phyloP scores from a whole-genome alignment of 2,888 invertebrate genomes.

The Rhopalosiphum nymphaeae region DNA sequence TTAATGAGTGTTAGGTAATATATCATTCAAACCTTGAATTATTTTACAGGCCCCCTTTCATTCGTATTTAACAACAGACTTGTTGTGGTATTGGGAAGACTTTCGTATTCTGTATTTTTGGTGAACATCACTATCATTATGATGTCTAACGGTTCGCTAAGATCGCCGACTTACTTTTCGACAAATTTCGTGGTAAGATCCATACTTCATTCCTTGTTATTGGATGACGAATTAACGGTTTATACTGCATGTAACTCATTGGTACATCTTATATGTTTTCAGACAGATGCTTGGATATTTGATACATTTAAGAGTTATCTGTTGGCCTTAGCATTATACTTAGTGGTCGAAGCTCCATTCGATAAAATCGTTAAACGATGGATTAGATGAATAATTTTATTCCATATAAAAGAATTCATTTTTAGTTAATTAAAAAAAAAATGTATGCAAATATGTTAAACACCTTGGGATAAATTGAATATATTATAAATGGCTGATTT shows the following conservation, averaged over 20 bases:
- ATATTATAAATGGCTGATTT: too few relatives aligned
- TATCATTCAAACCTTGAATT: background rate
- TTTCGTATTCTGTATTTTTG: constrained; percentile 18
- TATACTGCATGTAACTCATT: background rate
- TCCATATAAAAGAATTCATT: background rate
- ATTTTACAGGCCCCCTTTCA: background rate
- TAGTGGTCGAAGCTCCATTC: background rate
- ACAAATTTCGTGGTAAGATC: background rate
- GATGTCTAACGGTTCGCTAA: background rate
- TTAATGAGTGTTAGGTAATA: background rate
- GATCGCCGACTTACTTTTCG: background rate
- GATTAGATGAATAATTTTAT: background rate
- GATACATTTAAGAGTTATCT: background rate
- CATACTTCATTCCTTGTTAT: background rate
- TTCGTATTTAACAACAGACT: background rate
- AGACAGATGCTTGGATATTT: background rate
- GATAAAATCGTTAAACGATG: background rate
- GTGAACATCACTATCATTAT: constrained; percentile 16
- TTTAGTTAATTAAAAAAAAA: too few relatives aligned
- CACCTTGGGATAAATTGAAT: too few relatives aligned
- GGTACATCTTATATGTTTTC: background rate
- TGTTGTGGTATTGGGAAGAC: background rate
- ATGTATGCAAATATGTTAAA: too few relatives aligned
- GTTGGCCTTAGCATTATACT: background rate
- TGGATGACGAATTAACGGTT: background rate